Conservation (phyloP, 92 coral and sea anemone genomes). For the Palythoa grandiflora region DNA sequence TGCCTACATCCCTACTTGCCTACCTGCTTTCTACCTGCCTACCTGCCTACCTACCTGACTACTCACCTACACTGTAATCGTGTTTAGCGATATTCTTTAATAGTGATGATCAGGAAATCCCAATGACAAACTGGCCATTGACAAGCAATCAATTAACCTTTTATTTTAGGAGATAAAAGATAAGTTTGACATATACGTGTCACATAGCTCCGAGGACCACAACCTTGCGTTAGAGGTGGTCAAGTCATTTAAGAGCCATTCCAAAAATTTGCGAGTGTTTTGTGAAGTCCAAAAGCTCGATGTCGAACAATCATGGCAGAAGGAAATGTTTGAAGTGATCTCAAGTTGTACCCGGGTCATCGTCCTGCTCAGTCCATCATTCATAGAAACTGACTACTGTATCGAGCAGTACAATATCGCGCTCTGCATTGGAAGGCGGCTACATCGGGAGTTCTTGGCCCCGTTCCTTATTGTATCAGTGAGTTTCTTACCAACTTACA, state of each 20-base stretch:
- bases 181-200: conserved; percentile 79
- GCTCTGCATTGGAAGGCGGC: conserved; percentile 81
- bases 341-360: conserved; percentile 84
- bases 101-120: not conserved
- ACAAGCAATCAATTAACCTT: not conserved
- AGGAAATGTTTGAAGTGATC: conserved; percentile 83
- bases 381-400: conserved; percentile 79
- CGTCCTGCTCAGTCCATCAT: conserved; percentile 84
- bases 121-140: not conserved
- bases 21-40: no score
- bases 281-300: conserved; percentile 78
- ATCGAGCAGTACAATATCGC: conserved; percentile 97
- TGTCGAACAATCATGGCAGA: conserved; percentile 91
- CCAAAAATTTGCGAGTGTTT: conserved; percentile 71
- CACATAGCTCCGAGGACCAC: conserved; percentile 87
- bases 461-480: conserved; percentile 85
- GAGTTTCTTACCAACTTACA: conserved; percentile 84
- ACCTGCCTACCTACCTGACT: no score
- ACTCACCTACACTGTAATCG: no score
- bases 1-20: no score
- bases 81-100: no score
- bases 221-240: conserved; percentile 69
- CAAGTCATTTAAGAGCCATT: conserved; percentile 59
- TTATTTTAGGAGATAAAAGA: conserved; percentile 48
- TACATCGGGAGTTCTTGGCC: conserved; percentile 78